Evolutionary conservation across 1,140 invertebrate species (phyloP), one percentile per base, ranked within the genome.

Genomic region (Brachionus manjavacas): DNA sequence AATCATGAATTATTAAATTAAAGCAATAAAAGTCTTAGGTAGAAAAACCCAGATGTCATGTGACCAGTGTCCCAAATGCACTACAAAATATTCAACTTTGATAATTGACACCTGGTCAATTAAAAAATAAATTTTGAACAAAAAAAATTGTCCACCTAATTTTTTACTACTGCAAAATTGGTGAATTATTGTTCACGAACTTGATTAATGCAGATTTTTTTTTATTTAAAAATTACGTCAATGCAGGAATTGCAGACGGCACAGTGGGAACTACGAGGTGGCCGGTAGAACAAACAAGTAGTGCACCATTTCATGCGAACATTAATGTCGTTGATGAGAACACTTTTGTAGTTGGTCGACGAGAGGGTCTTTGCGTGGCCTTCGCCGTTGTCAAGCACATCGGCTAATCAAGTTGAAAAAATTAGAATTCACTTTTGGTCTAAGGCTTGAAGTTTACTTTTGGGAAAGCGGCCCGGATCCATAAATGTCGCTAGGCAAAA

Each of bases 201-300:
- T 35, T 35, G 31, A 35, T 6, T 2, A 35, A 35, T 6, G 31
- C n/a, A n/a, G 31, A 35, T 6, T 6, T 7, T 49, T 4, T 35
- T 35, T 35, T 35, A 35, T 35, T 35, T 7, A 35, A 35, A 35
- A 28, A 16, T 60, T 83, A 83, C 81, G 52, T 98, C 96, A 89
- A 99, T 97, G 91, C 97, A 99, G 88, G 95, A 95, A 92, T 99
- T 97, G 91, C 97, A 99, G 74, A 98, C 96, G 87, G 95, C 97
- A 90, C 97, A 99, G 91, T 99, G 97, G 74, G 96, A 98, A 91
- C 97, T 98, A 88, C 97, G 92, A 83, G 97, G 97, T 88, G 97
- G 96, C 87, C 97, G 25, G 90, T 99, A 99, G 91, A 99, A 99
- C 91, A 98, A 96, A 91, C 98, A 99, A 1, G 97, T 99, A 25